These are phyloP conservation scores for Toxonevra muliebris DNA, from an alignment of 2,888 invertebrate genomes.

Conservation along the genomic window DNA sequence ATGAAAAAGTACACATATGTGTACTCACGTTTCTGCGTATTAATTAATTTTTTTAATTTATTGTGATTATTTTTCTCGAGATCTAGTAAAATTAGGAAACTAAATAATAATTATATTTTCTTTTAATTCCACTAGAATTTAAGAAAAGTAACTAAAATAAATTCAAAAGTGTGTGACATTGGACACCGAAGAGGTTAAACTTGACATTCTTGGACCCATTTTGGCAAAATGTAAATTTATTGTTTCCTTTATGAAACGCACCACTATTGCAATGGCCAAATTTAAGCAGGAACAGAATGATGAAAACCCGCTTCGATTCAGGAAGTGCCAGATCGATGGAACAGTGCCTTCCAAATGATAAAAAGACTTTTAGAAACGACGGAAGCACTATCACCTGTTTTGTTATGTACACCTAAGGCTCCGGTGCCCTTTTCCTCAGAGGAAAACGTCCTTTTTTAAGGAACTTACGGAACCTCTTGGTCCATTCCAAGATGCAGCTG, in stretches of 20 bases:
- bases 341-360: slow-evolving; percentile 14
- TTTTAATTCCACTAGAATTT: too few relatives aligned
- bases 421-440: slow-evolving; percentile 10
- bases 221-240: neutral
- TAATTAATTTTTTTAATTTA: too few relatives aligned
- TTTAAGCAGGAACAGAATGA: slow-evolving; percentile 5
- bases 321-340: slow-evolving; percentile 16
- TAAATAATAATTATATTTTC: too few relatives aligned
- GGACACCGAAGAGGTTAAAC: too few relatives aligned
- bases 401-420: slow-evolving; percentile 20
- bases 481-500: slow-evolving; percentile 17
- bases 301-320: slow-evolving; percentile 19
- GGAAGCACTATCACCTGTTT: slow-evolving; percentile 10
- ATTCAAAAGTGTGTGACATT: too few relatives aligned
- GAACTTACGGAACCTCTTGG: neutral
- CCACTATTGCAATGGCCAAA: slow-evolving; percentile 2
- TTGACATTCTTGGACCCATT: neutral
- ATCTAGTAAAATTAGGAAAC: too few relatives aligned
- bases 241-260: slow-evolving; percentile 2
- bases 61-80: too few relatives aligned
- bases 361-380: slow-evolving; percentile 9
- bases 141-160: too few relatives aligned
- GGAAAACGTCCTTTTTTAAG: neutral
- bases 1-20: too few relatives aligned
- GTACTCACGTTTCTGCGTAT: too few relatives aligned